These are phyloP conservation scores for Oncorhynchus tshawytscha DNA, from an alignment of 2,113 vertebrate species.

Conservation along the genomic window DNA sequence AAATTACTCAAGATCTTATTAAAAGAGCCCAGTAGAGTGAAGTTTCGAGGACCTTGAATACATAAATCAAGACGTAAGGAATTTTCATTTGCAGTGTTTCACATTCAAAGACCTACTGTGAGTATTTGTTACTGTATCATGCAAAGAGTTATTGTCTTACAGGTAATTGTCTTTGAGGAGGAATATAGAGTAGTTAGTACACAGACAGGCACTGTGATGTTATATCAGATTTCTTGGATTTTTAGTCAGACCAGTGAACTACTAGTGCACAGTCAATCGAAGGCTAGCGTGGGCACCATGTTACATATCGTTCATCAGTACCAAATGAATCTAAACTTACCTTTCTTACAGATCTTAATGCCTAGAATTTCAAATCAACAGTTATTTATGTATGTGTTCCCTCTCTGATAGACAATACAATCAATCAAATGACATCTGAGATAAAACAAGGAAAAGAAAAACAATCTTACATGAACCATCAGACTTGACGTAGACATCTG, in stretches of 20 bases:
- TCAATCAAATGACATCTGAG: background rate
- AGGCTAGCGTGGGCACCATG: slow-evolving; percentile 2
- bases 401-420: slow-evolving; percentile 20
- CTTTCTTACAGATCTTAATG: slow-evolving; percentile 69
- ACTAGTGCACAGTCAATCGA: slow-evolving; percentile 19
- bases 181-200: background rate
- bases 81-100: no score
- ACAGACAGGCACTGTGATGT: background rate
- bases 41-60: no score
- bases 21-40: no score
- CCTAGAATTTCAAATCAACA: slow-evolving; percentile 70
- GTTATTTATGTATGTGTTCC: slow-evolving; percentile 21
- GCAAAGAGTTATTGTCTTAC: slow-evolving; percentile 31
- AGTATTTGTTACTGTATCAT: slow-evolving; percentile 31
- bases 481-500: slow-evolving; percentile 89
- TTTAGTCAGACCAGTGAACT: background rate
- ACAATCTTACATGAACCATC: slow-evolving; percentile 85
- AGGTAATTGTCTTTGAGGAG: background rate
- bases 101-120: slow-evolving; percentile 31
- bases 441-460: background rate
- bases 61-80: no score
- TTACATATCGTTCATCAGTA: background rate
- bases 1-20: no score
- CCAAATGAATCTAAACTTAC: slow-evolving; percentile 47
- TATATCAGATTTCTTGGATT: slow-evolving; percentile 19